These are phyloP conservation scores for Pristiophorus japonicus DNA, from an alignment of 2,113 vertebrate genomes.

Conservation along the genomic window DNA sequence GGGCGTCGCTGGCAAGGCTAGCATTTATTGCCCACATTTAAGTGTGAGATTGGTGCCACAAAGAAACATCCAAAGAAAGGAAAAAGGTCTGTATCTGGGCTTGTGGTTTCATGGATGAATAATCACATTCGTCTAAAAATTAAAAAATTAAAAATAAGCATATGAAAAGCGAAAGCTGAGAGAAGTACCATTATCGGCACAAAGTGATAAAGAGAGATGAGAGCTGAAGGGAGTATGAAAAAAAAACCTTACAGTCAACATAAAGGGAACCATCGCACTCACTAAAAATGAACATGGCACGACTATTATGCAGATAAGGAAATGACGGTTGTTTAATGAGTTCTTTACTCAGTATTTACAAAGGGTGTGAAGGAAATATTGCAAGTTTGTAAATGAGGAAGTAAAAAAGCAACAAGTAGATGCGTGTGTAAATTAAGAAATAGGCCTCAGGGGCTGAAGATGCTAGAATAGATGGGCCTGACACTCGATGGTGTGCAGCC, in stretches of 20 bases:
- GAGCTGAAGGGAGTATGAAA: not conserved
- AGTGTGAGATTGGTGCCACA: too few species aligned
- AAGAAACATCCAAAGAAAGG: not conserved
- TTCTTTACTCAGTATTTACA: not conserved
- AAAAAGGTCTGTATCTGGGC: not conserved
- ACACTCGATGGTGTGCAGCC: not conserved
- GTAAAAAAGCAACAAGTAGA: not conserved
- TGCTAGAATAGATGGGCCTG: not conserved
- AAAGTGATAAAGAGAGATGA: not conserved
- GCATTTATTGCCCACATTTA: not conserved
- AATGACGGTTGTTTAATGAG: not conserved
- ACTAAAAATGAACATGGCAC: not conserved
- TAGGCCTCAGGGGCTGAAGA: not conserved
- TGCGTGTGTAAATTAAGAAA: not conserved
- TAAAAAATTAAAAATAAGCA: not conserved
- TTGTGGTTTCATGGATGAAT: not conserved
- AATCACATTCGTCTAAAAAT: not conserved
- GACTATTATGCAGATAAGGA: not conserved
- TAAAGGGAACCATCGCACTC: not conserved
- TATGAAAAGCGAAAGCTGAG: not conserved
- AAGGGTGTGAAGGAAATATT: not conserved
- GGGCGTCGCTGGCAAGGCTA: too few species aligned
- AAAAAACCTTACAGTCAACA: not conserved
- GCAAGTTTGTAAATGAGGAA: not conserved
- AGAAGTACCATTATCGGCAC: not conserved